Base-by-base conservation (phyloP, 2,888 invertebrate genomes). In the Neoscelio sp. region DNA sequence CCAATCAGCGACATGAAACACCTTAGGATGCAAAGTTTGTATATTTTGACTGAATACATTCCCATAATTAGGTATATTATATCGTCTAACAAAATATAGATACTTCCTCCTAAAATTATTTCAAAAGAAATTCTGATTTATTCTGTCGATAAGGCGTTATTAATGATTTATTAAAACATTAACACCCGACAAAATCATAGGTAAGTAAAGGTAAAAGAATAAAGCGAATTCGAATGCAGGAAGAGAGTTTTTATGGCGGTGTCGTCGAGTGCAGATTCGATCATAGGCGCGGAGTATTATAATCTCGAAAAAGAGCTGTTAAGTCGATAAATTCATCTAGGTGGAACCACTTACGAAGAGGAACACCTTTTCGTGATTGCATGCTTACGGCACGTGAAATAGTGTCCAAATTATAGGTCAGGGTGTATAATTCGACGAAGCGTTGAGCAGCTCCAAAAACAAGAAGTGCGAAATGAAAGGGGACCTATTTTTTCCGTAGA, bases 321-420 rank as follows among this genome's bases (percentile, higher is more conserved):
- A 82, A 78, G 80, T 73, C 84, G 85, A 87, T 87, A 86, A 88
- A 87, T 87, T 88, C 86, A 88, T 88, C 88, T 87, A 88, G 84
- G 83, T 83, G 83, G 86, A 80, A 83, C 86, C 85, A 85, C 85
- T 86, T 85, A 81, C 82, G 78, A 81, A 82, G 76, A 82, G 84
- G 84, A 85, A 88, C 87, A 87, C 85, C 86, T 88, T 87, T 85
- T 85, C 87, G 85, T 87, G 88, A 88, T 88, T 88, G 87, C 87
- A 86, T 84, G 85, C 85, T 88, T 84, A 86, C 82, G 83, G 82
- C 83, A 84, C 67, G 85, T 84, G 86, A 88, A 88, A 87, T 87
- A 87, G 88, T 88, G 87, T 86, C 85, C 82, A 88, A 88, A 88
- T 88, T 88, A 87, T 83, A 88, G 85, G 84, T 82, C 85, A 83